Conservation (phyloP, 2,888 invertebrate species). For the Rhimphoctona megacephalus region DNA sequence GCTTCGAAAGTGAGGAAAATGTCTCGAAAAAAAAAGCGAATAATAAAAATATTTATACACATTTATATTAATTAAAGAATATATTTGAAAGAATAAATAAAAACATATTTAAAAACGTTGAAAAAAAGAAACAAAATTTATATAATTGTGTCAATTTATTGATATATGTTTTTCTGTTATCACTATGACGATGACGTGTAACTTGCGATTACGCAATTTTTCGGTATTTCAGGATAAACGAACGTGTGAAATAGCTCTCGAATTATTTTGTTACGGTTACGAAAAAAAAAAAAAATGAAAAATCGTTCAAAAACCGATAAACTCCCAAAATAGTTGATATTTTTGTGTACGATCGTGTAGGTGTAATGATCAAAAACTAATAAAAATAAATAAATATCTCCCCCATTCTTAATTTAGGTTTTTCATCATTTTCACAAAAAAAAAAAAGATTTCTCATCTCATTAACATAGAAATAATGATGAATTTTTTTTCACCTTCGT, state of each 20-base stretch:
- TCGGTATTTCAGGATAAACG: slow-evolving; percentile 16
- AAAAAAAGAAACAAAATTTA: slow-evolving; percentile 19
- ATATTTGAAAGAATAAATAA: background rate
- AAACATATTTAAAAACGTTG: background rate
- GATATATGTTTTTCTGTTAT: slow-evolving; percentile 18
- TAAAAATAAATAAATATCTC: slow-evolving; percentile 12
- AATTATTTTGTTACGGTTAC: background rate
- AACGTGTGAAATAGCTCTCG: background rate
- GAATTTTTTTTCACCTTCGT: background rate
- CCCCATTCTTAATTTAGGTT: slow-evolving; percentile 30
- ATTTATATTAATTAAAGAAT: background rate
- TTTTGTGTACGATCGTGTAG: slow-evolving; percentile 7
- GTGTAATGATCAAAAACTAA: slow-evolving; percentile 17
- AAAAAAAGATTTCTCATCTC: slow-evolving; percentile 17
- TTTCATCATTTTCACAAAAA: slow-evolving; percentile 6
- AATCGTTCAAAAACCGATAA: background rate
- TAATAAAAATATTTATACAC: background rate
- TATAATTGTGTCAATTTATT: background rate
- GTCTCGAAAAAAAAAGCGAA: background rate
- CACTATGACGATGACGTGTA: slow-evolving; percentile 38
- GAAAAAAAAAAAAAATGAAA: slow-evolving; percentile 3
- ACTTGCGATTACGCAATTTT: background rate
- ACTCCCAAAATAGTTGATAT: slow-evolving; percentile 1
- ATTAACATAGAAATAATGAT: slow-evolving; percentile 21
- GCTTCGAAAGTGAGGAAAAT: slow-evolving; percentile 47